phyloP scores from a whole-genome alignment of 2,113 vertebrate species.

The Mellivora capensis region DNA sequence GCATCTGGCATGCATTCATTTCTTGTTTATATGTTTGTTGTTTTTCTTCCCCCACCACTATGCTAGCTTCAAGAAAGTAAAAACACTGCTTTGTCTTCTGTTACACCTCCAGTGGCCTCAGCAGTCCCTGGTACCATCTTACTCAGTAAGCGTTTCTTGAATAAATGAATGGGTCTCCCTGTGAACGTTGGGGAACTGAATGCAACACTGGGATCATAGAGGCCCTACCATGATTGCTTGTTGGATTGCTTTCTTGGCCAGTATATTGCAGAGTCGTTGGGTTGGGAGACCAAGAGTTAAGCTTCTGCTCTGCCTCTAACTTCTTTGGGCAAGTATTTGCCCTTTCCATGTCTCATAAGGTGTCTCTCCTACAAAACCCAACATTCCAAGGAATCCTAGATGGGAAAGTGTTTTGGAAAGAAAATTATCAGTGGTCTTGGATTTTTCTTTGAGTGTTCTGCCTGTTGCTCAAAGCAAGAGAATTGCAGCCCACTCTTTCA shows the following conservation, averaged over 20 bases:
- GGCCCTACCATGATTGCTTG: neutral
- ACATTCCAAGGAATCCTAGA: neutral
- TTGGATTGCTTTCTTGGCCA: neutral
- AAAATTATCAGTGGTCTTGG: neutral
- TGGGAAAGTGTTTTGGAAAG: conserved; percentile 9
- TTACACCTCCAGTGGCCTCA: neutral
- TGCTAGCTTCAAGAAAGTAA: neutral
- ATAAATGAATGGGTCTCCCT: neutral
- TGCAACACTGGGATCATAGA: neutral
- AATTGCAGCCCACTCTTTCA: neutral
- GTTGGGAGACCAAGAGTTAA: neutral
- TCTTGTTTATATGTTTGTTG: neutral
- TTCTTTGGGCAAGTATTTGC: neutral
- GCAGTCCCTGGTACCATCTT: neutral
- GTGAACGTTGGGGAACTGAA: neutral
- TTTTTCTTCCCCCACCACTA: neutral
- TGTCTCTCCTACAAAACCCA: neutral
- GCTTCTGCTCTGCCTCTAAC: neutral
- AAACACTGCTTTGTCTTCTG: neutral
- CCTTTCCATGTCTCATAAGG: neutral
- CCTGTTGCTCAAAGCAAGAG: neutral
- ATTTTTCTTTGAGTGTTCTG: neutral
- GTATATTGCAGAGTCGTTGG: neutral
- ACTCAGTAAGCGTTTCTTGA: neutral
- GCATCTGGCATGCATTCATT: neutral